Evolutionary conservation across 2,888 invertebrate species (phyloP).

Genomic region (Troides helena): DNA sequence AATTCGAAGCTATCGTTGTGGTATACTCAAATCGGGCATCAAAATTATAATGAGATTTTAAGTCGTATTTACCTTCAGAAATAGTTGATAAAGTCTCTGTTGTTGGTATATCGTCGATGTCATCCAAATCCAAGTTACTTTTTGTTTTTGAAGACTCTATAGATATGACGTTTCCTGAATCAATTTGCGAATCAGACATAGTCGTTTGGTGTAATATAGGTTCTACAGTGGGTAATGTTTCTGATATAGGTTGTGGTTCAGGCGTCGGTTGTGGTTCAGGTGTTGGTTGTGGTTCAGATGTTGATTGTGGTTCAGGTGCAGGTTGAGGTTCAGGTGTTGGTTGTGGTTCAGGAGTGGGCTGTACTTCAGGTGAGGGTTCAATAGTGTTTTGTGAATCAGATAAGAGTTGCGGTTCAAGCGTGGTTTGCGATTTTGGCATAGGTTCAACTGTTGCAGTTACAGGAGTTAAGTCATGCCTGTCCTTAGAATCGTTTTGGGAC

Average conservation of each 20-base stretch:
- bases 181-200: constrained; percentile 2
- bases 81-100: constrained; percentile 11
- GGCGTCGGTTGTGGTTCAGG: constrained; percentile 50
- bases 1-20: constrained; percentile 12
- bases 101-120: constrained; percentile 42
- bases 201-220: constrained; percentile 5
- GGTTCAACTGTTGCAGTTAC: constrained; percentile 33
- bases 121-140: constrained; percentile 34
- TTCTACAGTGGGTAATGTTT: constrained; percentile 34
- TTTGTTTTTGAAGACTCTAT: constrained; percentile 30
- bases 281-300: constrained; percentile 55
- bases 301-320: constrained; percentile 33
- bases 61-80: constrained; percentile 18
- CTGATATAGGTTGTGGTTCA: constrained; percentile 27
- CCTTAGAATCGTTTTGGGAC: constrained; percentile 39
- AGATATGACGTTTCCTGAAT: constrained; percentile 32
- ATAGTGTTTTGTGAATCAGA: not conserved
- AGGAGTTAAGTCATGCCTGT: constrained; percentile 50
- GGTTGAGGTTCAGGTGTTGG: constrained; percentile 20
- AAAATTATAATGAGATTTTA: constrained; percentile 2
- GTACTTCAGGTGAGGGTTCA: constrained; percentile 26
- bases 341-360: constrained; percentile 18
- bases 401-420: constrained; percentile 52
- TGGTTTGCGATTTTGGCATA: constrained; percentile 51
- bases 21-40: constrained; percentile 7